Percentiles rank a stretch among this genome's conserved stretches.
Conservation (phyloP, 2,113 vertebrate genomes). For the Crotalus tigris region DNA sequence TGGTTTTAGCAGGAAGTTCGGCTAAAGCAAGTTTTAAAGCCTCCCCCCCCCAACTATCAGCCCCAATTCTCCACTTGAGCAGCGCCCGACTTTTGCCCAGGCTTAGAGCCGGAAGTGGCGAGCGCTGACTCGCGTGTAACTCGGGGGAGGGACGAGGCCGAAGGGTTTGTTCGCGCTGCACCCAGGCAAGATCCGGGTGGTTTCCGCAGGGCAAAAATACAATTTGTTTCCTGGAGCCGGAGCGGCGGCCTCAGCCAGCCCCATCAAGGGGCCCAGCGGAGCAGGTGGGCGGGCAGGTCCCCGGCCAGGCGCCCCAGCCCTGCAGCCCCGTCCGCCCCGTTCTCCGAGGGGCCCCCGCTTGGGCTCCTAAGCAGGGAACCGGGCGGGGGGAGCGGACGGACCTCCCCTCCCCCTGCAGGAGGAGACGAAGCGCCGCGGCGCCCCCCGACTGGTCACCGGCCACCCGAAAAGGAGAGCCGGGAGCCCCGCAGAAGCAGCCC, state of each 20-base stretch:
- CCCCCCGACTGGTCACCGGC: neutral
- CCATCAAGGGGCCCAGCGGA: neutral
- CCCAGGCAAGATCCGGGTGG: neutral
- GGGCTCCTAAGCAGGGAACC: neutral
- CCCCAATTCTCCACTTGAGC: too few relatives aligned
- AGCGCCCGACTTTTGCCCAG: neutral
- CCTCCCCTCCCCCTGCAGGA: neutral
- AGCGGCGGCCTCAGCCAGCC: too few relatives aligned
- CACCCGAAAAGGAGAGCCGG: neutral
- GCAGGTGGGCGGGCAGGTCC: neutral
- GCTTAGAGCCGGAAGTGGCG: neutral
- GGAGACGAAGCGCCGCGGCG: neutral
- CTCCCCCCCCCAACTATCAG: too few relatives aligned
- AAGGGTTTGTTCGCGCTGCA: neutral
- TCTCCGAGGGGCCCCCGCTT: neutral
- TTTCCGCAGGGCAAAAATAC: neutral
- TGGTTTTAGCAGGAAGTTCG: too few relatives aligned
- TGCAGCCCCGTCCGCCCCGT: neutral
- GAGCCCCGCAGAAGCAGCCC: neutral
- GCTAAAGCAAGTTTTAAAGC: too few relatives aligned
- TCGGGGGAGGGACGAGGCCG: too few relatives aligned
- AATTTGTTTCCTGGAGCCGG: neutral
- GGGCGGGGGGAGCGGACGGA: too few relatives aligned
- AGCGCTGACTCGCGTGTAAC: neutral
- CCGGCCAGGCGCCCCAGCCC: too few relatives aligned